Evolutionary conservation across 92 coral and sea anemone genomes (phyloP).

Genomic region (Micromussa lordhowensis): DNA sequence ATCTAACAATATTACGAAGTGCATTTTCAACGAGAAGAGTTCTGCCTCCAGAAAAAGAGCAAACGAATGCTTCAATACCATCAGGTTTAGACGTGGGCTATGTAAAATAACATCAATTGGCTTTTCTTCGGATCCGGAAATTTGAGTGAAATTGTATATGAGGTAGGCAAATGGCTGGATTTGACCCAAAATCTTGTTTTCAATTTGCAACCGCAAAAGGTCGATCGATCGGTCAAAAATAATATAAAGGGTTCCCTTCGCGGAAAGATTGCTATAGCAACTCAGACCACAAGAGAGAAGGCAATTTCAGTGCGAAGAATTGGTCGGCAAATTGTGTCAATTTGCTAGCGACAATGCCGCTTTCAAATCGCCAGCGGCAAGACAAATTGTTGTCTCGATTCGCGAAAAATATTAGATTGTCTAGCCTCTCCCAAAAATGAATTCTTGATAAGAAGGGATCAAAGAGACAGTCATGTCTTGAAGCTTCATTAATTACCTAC

Average conservation of each 20-base stretch:
- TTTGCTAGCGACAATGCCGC: background rate
- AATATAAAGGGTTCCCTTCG: background rate
- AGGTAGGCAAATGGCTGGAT: conserved; percentile 8
- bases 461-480: conserved; percentile 10
- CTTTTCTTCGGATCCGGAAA: conserved; percentile 23
- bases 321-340: background rate
- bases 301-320: background rate
- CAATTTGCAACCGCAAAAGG: conserved; percentile 10
- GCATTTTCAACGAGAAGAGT: background rate
- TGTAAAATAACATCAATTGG: background rate
- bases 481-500: conserved; percentile 21
- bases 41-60: background rate
- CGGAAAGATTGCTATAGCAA: conserved; percentile 11
- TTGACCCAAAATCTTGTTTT: conserved; percentile 25
- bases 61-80: background rate
- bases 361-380: background rate
- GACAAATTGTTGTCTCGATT: conserved; percentile 9
- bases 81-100: background rate
- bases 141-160: background rate
- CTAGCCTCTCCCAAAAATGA: conserved; percentile 14
- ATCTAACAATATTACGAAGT: background rate
- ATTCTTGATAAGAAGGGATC: conserved; percentile 14
- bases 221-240: background rate
- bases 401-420: background rate
- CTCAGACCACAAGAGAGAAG: background rate